Conservation (phyloP, 1,140 invertebrate species). For the Drosophila pachea region DNA sequence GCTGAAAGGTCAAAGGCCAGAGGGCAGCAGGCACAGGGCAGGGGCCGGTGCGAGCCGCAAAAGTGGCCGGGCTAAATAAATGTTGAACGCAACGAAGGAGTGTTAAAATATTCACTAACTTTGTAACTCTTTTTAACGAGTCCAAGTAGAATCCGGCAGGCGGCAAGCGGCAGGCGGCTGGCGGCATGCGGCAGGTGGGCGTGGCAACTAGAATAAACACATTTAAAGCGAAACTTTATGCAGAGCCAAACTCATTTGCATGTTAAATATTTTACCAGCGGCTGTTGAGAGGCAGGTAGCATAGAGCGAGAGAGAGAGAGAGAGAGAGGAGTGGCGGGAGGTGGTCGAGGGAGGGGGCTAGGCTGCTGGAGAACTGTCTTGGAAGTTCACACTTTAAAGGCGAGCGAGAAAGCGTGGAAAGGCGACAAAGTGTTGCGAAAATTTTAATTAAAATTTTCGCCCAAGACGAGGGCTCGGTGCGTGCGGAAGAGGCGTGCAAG, state of each 20-base stretch:
- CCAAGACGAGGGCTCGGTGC: constrained; percentile 56
- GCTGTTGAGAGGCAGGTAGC: constrained; percentile 12
- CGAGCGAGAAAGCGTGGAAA: constrained; percentile 37
- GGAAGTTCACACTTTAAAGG: constrained; percentile 71
- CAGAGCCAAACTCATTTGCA: constrained; percentile 77
- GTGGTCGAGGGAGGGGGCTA: not conserved
- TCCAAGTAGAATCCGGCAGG: constrained; percentile 14
- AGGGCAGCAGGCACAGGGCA: not conserved
- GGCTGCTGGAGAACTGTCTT: constrained; percentile 55
- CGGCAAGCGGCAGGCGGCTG: constrained; percentile 10
- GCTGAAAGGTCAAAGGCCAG: not conserved
- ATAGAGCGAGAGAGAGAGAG: too few species aligned
- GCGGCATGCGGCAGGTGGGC: constrained; percentile 37
- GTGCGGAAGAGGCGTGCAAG: constrained; percentile 39
- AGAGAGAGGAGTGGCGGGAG: not conserved
- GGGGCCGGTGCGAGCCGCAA: constrained; percentile 24
- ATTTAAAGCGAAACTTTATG: constrained; percentile 77
- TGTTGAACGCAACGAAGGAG: constrained; percentile 74
- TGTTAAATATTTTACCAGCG: constrained; percentile 73
- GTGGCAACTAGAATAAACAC: constrained; percentile 76
- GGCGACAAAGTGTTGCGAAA: constrained; percentile 53
- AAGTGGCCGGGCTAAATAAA: constrained; percentile 67
- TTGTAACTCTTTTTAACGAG: constrained; percentile 77
- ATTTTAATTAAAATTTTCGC: constrained; percentile 75
- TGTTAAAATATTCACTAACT: constrained; percentile 78